Evolutionary conservation across 2,888 invertebrate genomes (phyloP).

Genomic region (Autographa pulchrina): DNA sequence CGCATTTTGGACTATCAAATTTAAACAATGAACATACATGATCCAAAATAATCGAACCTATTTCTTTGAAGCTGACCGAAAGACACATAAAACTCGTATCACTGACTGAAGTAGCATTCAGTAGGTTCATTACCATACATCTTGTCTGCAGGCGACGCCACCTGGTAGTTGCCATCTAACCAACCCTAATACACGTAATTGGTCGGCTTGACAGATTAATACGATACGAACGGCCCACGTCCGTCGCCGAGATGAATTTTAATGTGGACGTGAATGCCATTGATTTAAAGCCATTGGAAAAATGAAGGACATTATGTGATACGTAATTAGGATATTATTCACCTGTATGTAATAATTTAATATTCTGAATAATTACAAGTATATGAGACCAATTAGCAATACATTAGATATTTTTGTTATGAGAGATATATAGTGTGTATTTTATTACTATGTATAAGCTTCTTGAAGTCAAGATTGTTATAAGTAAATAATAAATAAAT

Average conservation of each 20-base stretch:
- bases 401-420: too few species aligned
- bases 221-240: constrained; percentile 1
- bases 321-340: not conserved
- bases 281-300: not conserved
- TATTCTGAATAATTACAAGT: not conserved
- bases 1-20: too few species aligned
- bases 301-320: not conserved
- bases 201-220: constrained; percentile 28
- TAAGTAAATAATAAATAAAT: too few species aligned
- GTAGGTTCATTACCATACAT: constrained; percentile 38
- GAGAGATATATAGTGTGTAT: too few species aligned
- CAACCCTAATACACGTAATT: constrained; percentile 11
- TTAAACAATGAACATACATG: too few species aligned
- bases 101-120: constrained; percentile 1
- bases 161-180: constrained; percentile 27
- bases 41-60: not conserved
- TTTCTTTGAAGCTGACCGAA: not conserved
- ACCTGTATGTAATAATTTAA: not conserved
- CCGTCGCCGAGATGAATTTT: not conserved
- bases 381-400: too few species aligned
- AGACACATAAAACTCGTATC: not conserved
- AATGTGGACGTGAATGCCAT: not conserved
- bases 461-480: too few species aligned
- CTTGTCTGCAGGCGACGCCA: constrained; percentile 39
- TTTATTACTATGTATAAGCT: too few species aligned